These are phyloP conservation scores for Dendroctonus ponderosae DNA, from an alignment of 1,140 invertebrate species.

Conservation along the genomic window DNA sequence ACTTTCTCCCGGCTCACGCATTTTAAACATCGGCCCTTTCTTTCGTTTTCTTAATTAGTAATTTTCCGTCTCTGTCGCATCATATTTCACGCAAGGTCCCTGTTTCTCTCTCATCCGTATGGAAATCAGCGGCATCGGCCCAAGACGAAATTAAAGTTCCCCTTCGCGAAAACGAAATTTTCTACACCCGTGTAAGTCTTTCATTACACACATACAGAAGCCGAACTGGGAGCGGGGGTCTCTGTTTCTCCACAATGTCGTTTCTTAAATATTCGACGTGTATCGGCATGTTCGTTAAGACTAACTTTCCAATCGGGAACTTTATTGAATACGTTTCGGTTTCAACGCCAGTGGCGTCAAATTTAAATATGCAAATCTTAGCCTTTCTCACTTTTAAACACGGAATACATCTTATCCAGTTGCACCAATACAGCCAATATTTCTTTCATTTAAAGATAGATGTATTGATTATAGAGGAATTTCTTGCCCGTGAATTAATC, in stretches of 20 bases:
- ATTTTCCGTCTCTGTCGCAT: slow-evolving; percentile 41
- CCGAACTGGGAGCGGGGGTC: slow-evolving; percentile 11
- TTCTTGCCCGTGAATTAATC: no score
- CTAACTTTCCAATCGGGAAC: slow-evolving; percentile 4
- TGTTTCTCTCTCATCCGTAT: slow-evolving; percentile 43
- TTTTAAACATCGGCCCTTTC: slow-evolving; percentile 52
- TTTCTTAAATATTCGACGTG: slow-evolving; percentile 45
- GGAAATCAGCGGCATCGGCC: slow-evolving; percentile 48
- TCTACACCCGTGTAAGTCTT: slow-evolving; percentile 51
- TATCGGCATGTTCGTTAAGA: slow-evolving; percentile 36
- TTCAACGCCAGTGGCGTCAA: background rate
- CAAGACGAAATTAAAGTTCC: slow-evolving; percentile 50
- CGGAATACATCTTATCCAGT: no score
- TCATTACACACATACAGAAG: slow-evolving; percentile 48
- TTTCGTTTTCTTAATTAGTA: slow-evolving; percentile 52
- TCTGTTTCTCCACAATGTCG: slow-evolving; percentile 43
- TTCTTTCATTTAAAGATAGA: no score
- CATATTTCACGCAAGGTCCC: slow-evolving; percentile 15
- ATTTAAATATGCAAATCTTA: no score
- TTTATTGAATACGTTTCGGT: slow-evolving; percentile 11
- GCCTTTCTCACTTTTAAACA: no score
- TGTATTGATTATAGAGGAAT: no score
- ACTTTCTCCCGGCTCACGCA: slow-evolving; percentile 50
- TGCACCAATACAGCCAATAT: no score
- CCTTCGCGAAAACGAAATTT: slow-evolving; percentile 50